phyloP scores from a whole-genome alignment of 2,797 vertebrate species.

The Hemitrygon akajei region DNA sequence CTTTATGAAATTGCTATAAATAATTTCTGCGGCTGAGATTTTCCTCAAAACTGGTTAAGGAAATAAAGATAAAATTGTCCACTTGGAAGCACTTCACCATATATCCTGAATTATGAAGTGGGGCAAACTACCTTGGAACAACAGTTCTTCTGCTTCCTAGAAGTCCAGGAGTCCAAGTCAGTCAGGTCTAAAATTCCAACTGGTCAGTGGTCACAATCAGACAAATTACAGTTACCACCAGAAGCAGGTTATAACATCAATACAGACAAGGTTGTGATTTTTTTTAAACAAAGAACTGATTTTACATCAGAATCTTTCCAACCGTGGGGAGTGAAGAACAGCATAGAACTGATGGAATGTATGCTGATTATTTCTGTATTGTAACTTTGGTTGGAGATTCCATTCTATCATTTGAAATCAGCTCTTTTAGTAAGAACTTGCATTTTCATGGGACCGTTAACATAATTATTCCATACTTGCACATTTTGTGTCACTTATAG shows the following conservation, averaged over 20 bases:
- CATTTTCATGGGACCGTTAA: not conserved
- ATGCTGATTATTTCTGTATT: not conserved
- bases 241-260: not conserved
- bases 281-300: not conserved
- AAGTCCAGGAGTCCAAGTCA: no score
- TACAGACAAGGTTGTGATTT: not conserved
- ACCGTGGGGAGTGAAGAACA: not conserved
- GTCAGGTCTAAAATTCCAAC: no score
- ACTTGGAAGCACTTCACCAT: no score
- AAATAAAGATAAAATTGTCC: no score
- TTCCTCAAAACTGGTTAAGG: no score
- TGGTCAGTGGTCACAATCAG: no score
- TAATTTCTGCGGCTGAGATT: no score
- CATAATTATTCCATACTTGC: not conserved
- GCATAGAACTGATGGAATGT: not conserved
- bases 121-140: no score
- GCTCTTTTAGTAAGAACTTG: not conserved
- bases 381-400: not conserved
- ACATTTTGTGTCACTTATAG: no score
- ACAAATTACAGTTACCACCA: not conserved
- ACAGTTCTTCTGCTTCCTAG: no score
- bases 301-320: not conserved
- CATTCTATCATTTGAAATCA: not conserved
- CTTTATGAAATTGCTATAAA: no score
- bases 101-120: no score